Conservation (phyloP, 2,888 invertebrate genomes). For the Drosophila nigritarsus region DNA sequence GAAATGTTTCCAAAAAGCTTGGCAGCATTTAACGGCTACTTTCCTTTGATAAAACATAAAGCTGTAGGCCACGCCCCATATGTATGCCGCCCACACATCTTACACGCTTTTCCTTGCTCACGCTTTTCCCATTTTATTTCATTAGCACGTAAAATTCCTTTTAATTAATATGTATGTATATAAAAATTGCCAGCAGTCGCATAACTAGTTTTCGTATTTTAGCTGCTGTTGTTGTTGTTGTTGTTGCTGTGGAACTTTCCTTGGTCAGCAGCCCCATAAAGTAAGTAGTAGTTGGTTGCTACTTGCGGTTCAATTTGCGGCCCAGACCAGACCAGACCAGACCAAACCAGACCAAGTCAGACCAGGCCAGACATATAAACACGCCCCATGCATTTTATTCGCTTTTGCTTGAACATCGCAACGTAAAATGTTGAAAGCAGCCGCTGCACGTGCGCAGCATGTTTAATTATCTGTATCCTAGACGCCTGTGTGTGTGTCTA, state of each 20-base stretch:
- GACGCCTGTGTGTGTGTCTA: conserved; percentile 17
- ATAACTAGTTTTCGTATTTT: conserved; percentile 1
- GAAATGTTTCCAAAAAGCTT: conserved; percentile 21
- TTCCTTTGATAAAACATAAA: conserved; percentile 28
- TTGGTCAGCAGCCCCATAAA: conserved; percentile 47
- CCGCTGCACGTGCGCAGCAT: conserved; percentile 78
- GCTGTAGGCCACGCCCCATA: not conserved
- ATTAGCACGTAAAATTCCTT: conserved; percentile 76
- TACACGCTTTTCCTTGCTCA: conserved; percentile 11
- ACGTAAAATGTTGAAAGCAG: conserved; percentile 75
- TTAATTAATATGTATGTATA: conserved; percentile 71
- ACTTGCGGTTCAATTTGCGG: conserved; percentile 68
- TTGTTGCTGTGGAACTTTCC: conserved; percentile 22
- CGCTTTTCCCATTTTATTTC: conserved; percentile 67
- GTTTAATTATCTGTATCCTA: conserved; percentile 66
- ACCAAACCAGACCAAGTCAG: conserved; percentile 30
- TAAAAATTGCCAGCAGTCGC: conserved; percentile 62
- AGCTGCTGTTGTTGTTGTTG: conserved; percentile 1
- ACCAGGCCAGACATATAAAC: conserved; percentile 42
- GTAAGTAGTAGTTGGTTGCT: conserved; percentile 40
- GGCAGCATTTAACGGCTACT: conserved; percentile 19
- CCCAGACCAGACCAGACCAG: conserved; percentile 22
- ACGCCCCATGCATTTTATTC: conserved; percentile 65
- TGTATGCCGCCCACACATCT: not conserved
- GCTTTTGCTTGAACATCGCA: conserved; percentile 60